phyloP scores from a whole-genome alignment of 2,797 vertebrate species.

The Coracias cyanogaster region DNA sequence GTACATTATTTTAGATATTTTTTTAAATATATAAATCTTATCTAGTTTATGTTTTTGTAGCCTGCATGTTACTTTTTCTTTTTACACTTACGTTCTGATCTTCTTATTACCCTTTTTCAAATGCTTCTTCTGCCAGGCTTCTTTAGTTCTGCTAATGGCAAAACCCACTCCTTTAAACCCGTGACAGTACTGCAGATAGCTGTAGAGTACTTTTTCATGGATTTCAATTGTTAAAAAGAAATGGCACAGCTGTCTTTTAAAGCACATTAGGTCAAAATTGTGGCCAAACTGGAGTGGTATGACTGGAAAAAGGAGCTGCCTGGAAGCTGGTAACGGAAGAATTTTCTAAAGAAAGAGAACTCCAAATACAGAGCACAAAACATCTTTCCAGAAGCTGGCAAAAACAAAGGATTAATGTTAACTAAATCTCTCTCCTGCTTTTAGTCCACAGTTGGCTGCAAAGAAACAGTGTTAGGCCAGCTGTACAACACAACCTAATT shows the following conservation, averaged over 20 bases:
- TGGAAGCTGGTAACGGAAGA: background rate
- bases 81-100: background rate
- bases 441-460: background rate
- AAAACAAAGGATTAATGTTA: slow-evolving; percentile 24
- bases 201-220: background rate
- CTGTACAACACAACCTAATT: background rate
- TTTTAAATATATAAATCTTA: background rate
- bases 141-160: slow-evolving; percentile 1
- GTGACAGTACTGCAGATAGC: background rate
- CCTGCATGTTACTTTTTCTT: background rate
- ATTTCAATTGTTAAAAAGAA: background rate
- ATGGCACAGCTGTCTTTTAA: background rate
- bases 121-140: background rate
- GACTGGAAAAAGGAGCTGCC: background rate
- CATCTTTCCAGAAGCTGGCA: slow-evolving; percentile 7
- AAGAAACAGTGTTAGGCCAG: background rate
- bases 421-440: background rate
- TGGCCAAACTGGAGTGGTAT: background rate
- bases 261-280: background rate
- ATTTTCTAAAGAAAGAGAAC: background rate
- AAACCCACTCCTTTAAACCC: background rate
- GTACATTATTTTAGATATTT: background rate
- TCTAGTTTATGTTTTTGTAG: background rate
- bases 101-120: background rate
- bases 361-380: background rate